phyloP scores from a whole-genome alignment of 2,888 invertebrate species.

The Fissipunctia ypsillon region DNA sequence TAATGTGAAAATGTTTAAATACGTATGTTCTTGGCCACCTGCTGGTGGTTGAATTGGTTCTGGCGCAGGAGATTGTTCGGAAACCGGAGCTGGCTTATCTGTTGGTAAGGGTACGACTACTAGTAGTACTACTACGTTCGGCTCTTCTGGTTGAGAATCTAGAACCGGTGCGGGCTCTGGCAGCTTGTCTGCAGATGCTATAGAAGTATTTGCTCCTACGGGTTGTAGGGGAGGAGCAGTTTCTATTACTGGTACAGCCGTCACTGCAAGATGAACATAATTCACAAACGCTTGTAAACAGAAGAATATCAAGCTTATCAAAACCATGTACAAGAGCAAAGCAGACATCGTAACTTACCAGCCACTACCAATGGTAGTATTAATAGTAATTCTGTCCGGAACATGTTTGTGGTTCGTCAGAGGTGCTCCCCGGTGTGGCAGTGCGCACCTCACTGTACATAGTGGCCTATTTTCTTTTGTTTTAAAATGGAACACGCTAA shows the following conservation, averaged over 20 bases:
- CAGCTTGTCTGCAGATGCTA: background rate
- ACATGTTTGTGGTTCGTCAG: conserved; percentile 50
- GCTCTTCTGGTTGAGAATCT: background rate
- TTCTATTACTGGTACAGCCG: conserved; percentile 12
- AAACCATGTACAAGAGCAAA: conserved; percentile 26
- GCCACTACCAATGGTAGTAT: conserved; percentile 67
- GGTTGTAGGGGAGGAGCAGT: background rate
- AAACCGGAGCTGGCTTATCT: background rate
- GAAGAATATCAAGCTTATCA: conserved; percentile 17
- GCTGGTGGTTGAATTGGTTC: background rate
- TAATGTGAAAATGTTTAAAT: no score
- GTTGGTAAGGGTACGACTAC: background rate
- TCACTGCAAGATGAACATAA: conserved; percentile 48
- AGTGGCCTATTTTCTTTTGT: conserved; percentile 1
- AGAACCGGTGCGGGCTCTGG: background rate
- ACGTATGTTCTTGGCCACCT: no score
- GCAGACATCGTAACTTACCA: conserved; percentile 70
- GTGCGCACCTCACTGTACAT: conserved; percentile 33
- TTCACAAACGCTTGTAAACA: conserved; percentile 26
- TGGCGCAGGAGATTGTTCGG: background rate
- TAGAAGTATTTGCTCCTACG: background rate
- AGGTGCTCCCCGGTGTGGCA: conserved; percentile 35
- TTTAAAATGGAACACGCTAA: conserved; percentile 45
- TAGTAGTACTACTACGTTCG: no score
- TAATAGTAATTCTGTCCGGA: conserved; percentile 66